phyloP scores from a whole-genome alignment of 2,113 vertebrate genomes.

The Myocastor coypus region DNA sequence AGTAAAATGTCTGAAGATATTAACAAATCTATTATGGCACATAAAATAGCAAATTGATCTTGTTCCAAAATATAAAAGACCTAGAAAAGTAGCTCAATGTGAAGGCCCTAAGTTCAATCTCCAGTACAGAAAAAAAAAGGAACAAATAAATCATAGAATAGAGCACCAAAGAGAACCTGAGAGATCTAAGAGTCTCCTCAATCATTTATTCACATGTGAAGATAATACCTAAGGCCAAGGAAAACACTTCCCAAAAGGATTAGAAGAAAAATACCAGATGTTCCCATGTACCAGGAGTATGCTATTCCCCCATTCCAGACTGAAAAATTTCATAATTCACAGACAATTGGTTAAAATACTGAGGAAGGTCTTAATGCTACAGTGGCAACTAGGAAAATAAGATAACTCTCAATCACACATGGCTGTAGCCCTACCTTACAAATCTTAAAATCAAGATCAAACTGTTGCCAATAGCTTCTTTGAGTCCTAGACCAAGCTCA shows the following conservation, averaged over 20 bases:
- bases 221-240: not conserved
- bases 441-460: constrained; percentile 16
- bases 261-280: not conserved
- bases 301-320: not conserved
- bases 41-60: not conserved
- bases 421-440: not conserved
- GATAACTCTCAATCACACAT: not conserved
- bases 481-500: constrained; percentile 17
- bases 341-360: not conserved
- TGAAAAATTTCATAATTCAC: not conserved
- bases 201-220: not conserved
- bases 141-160: not conserved
- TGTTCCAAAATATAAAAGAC: not conserved
- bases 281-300: not conserved
- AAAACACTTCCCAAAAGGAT: not conserved
- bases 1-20: constrained; percentile 11
- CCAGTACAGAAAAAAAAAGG: not conserved
- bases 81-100: not conserved
- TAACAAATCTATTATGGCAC: not conserved
- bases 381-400: not conserved
- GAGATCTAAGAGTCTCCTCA: not conserved
- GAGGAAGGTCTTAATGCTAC: not conserved
- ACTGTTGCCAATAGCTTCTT: not conserved
- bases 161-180: not conserved
- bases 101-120: not conserved